Conservation (phyloP, 37 sponge, comb jelly and placozoan species). For the Beroe forskalii region DNA sequence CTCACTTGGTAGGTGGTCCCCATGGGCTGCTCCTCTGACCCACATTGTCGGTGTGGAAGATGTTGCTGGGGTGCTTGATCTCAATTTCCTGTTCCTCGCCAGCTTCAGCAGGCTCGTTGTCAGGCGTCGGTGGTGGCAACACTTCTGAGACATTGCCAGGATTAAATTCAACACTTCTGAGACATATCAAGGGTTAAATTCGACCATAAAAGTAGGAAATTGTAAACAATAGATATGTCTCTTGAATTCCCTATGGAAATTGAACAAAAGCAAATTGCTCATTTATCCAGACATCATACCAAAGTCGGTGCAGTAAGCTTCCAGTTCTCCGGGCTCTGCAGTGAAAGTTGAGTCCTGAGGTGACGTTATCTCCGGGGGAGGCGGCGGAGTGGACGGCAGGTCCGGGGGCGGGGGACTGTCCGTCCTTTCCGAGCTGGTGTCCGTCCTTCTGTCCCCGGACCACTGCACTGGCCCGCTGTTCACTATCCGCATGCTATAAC, state of each 20-base stretch:
- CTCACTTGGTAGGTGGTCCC: slow-evolving; percentile 46
- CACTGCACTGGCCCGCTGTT: too few relatives aligned
- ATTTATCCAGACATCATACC: background rate
- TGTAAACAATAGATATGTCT: too few relatives aligned
- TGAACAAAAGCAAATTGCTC: too few relatives aligned
- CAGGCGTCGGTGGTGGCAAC: slow-evolving; percentile 14
- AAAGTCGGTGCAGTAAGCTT: slow-evolving; percentile 29
- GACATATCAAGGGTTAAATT: background rate
- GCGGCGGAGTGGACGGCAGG: background rate
- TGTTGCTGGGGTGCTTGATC: slow-evolving; percentile 16
- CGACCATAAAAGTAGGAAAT: too few relatives aligned
- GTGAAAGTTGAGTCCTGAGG: background rate
- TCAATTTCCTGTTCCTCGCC: background rate
- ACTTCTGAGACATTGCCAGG: background rate
- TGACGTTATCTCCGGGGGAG: background rate
- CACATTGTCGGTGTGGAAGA: background rate
- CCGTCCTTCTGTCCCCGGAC: too few relatives aligned
- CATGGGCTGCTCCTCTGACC: background rate
- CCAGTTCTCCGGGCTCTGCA: slow-evolving; percentile 42
- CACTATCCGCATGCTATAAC: too few relatives aligned
- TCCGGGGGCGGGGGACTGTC: background rate
- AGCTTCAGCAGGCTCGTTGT: background rate
- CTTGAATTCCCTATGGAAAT: too few relatives aligned
- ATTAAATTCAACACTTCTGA: too few relatives aligned
- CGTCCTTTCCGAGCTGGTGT: background rate